A percentile compares a stretch with the other conserved stretches of the same genome.
Conservation (phyloP, 2,888 invertebrate species). For the Pollenia labialis region DNA sequence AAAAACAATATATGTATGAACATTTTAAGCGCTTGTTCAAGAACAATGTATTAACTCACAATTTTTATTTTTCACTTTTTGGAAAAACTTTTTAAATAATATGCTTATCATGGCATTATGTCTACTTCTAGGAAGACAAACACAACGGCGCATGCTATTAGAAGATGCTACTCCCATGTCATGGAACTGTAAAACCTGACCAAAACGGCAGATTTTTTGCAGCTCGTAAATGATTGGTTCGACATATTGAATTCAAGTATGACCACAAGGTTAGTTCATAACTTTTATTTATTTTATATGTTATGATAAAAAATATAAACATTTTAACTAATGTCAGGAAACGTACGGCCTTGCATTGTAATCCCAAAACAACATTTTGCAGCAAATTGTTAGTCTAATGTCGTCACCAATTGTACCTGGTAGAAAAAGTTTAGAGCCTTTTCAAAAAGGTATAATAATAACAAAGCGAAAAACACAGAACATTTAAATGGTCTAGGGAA, state of each 20-base stretch:
- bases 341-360: slow-evolving; percentile 21
- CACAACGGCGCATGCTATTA: slow-evolving; percentile 55
- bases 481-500: not conserved
- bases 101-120: too few species aligned
- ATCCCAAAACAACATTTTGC: slow-evolving; percentile 7
- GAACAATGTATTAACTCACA: too few species aligned
- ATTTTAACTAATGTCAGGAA: slow-evolving; percentile 11
- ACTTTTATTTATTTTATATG: not conserved
- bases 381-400: slow-evolving; percentile 43
- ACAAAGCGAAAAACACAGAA: slow-evolving; percentile 49
- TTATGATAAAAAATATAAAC: too few species aligned
- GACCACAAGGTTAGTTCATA: not conserved
- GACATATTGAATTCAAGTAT: slow-evolving; percentile 63
- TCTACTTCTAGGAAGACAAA: slow-evolving; percentile 36
- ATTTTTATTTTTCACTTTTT: too few species aligned
- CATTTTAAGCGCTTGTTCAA: not conserved
- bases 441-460: slow-evolving; percentile 62
- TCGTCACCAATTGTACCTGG: slow-evolving; percentile 26
- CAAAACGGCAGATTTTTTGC: slow-evolving; percentile 70
- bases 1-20: too few species aligned
- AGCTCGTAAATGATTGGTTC: slow-evolving; percentile 73
- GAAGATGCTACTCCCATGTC: slow-evolving; percentile 25
- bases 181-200: slow-evolving; percentile 51
- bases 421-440: slow-evolving; percentile 38
- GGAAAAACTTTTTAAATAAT: too few species aligned